Conservation (phyloP, 2,888 invertebrate genomes). For the Sphecodes monilicornis region DNA sequence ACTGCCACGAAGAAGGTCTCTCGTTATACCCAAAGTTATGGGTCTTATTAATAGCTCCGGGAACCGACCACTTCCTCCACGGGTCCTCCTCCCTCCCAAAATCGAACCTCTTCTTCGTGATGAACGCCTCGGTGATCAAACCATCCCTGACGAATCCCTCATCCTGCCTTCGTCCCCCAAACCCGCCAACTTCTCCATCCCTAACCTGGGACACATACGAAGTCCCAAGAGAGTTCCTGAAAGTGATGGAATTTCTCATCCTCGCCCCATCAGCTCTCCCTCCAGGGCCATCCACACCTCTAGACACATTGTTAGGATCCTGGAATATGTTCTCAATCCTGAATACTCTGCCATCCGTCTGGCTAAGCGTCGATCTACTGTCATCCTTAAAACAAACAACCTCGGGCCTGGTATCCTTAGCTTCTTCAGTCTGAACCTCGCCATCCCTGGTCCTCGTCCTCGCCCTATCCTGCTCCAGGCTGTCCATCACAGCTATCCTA, state of each 20-base stretch:
- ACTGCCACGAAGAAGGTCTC: conserved; percentile 17
- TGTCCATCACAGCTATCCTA: conserved; percentile 70
- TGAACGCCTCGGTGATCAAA: conserved; percentile 64
- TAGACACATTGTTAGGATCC: conserved; percentile 64
- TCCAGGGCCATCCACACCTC: conserved; percentile 53
- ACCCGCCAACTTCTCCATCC: conserved; percentile 56
- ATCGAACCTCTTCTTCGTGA: conserved; percentile 49
- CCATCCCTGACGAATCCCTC: conserved; percentile 53
- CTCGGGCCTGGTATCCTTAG: conserved; percentile 7
- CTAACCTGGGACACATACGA: conserved; percentile 65
- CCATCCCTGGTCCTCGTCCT: conserved; percentile 60
- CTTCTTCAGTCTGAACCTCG: conserved; percentile 73
- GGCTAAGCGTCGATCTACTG: conserved; percentile 63
- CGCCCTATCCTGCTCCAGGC: conserved; percentile 31
- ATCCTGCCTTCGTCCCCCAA: background rate
- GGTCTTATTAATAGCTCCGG: conserved; percentile 18
- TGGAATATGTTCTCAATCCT: conserved; percentile 78
- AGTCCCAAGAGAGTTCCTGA: conserved; percentile 77
- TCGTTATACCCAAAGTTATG: background rate
- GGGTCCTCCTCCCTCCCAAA: conserved; percentile 30
- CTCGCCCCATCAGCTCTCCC: conserved; percentile 50
- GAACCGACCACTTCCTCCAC: conserved; percentile 50
- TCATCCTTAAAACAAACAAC: conserved; percentile 54
- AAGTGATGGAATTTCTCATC: conserved; percentile 71
- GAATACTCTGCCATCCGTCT: conserved; percentile 75